Conservation (phyloP, 2,113 vertebrate species). For the Pseudorectes ferrugineus region DNA sequence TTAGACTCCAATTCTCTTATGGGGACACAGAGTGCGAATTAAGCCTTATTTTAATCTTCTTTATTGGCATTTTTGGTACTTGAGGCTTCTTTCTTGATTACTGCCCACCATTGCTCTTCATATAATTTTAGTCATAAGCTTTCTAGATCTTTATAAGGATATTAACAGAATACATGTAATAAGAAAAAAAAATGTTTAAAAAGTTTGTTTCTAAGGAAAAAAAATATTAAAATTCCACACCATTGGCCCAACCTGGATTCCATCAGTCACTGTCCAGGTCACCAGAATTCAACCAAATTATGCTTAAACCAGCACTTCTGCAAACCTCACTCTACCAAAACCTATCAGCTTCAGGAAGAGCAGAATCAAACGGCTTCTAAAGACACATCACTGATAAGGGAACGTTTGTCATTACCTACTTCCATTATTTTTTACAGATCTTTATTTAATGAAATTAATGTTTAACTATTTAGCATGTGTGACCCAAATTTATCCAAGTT, state of each 20-base stretch:
- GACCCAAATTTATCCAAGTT: not conserved
- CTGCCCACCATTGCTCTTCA: not conserved
- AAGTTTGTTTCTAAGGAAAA: not conserved
- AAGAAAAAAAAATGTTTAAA: not conserved
- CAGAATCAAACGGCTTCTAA: not conserved
- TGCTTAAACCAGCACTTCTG: not conserved
- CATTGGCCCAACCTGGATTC: not conserved
- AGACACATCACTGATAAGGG: not conserved
- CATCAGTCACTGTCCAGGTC: not conserved
- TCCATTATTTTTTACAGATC: not conserved
- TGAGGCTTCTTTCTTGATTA: not conserved
- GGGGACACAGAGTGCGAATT: not conserved
- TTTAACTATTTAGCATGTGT: not conserved
- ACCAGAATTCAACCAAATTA: not conserved
- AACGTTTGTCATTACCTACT: not conserved
- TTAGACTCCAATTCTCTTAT: not conserved
- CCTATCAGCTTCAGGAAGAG: not conserved
- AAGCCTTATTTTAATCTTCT: not conserved
- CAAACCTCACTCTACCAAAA: not conserved
- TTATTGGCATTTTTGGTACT: not conserved
- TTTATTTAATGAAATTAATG: slow-evolving; percentile 4
- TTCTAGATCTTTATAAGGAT: not conserved
- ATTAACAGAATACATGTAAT: not conserved
- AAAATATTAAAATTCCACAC: not conserved
- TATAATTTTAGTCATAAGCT: not conserved